These are phyloP conservation scores for Biston stratarius DNA, from an alignment of 2,888 invertebrate genomes.

Conservation along the genomic window DNA sequence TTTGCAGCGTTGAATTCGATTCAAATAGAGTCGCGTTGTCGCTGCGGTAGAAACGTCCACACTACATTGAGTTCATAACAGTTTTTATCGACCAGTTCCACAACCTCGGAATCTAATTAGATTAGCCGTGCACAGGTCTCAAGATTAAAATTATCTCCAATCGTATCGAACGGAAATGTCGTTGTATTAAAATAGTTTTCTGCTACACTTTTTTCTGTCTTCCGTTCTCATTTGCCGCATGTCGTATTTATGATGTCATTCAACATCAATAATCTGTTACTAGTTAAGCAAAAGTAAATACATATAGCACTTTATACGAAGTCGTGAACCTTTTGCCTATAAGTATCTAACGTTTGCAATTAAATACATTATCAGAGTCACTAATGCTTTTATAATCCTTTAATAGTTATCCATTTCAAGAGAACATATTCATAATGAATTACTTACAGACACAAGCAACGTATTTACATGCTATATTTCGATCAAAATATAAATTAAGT, in stretches of 20 bases:
- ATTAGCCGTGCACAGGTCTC: slow-evolving; percentile 64
- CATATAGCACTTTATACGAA: slow-evolving; percentile 36
- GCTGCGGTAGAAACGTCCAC: slow-evolving; percentile 49
- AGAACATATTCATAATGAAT: slow-evolving; percentile 5
- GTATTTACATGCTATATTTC: slow-evolving; percentile 23
- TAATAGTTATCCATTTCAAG: slow-evolving; percentile 14
- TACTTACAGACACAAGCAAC: slow-evolving; percentile 1
- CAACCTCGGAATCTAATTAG: slow-evolving; percentile 70
- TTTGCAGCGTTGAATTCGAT: slow-evolving; percentile 42
- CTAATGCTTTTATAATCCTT: slow-evolving; percentile 31
- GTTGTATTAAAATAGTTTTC: slow-evolving; percentile 72
- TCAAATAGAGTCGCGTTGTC: slow-evolving; percentile 63
- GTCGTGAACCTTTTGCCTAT: slow-evolving; percentile 33
- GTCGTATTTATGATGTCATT: slow-evolving; percentile 65
- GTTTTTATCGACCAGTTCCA: slow-evolving; percentile 67
- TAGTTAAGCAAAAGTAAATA: slow-evolving; percentile 38
- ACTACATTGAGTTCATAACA: slow-evolving; percentile 60
- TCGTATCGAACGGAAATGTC: slow-evolving; percentile 72
- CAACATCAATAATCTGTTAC: slow-evolving; percentile 54
- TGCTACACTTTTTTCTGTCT: slow-evolving; percentile 68
- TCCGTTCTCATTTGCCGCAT: slow-evolving; percentile 68
- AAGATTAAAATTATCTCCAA: slow-evolving; percentile 70
- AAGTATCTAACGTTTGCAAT: slow-evolving; percentile 33
- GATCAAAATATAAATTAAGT: slow-evolving; percentile 48
- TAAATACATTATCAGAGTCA: slow-evolving; percentile 32